These are phyloP conservation scores for Eudasyphora cyanicolor DNA, from an alignment of 2,888 invertebrate species.

Conservation along the genomic window DNA sequence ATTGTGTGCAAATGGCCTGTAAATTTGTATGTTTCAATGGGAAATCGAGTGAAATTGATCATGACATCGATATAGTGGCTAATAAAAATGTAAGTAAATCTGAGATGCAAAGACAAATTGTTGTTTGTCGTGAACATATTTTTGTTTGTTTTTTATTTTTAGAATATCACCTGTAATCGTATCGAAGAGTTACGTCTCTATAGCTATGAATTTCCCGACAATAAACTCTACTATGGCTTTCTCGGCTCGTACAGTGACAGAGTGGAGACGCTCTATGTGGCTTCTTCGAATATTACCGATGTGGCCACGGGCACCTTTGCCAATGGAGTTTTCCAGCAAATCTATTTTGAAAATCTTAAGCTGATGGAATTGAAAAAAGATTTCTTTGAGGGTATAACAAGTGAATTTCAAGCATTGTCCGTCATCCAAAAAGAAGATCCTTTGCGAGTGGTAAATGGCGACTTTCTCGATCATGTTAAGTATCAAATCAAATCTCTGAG, in stretches of 20 bases:
- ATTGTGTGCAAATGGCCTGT: constrained; percentile 67
- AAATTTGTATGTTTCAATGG: constrained; percentile 70
- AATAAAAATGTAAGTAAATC: constrained; percentile 43
- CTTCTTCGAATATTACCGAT: constrained; percentile 67
- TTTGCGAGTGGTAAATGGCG: constrained; percentile 56
- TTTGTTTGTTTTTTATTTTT: neutral
- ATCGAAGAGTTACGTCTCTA: constrained; percentile 71
- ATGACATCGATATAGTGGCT: constrained; percentile 65
- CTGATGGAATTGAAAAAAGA: constrained; percentile 64
- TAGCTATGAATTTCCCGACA: constrained; percentile 69
- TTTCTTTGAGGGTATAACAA: constrained; percentile 67
- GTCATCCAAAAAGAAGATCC: constrained; percentile 68
- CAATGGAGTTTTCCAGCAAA: constrained; percentile 65
- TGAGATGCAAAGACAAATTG: no score
- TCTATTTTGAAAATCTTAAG: constrained; percentile 70
- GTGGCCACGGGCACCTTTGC: constrained; percentile 72
- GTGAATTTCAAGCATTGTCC: constrained; percentile 63
- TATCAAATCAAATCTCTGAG: constrained; percentile 70
- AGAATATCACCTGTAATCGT: constrained; percentile 63
- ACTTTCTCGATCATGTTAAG: constrained; percentile 71
- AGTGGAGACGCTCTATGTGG: constrained; percentile 67
- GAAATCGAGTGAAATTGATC: constrained; percentile 63
- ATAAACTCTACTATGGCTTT: constrained; percentile 68
- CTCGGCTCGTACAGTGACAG: constrained; percentile 67
- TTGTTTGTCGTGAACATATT: neutral